A percentile compares a stretch with the other conserved stretches of the same genome.
Evolutionary conservation across 1,140 invertebrate species (phyloP).

Genomic region (Magallana angulata): DNA sequence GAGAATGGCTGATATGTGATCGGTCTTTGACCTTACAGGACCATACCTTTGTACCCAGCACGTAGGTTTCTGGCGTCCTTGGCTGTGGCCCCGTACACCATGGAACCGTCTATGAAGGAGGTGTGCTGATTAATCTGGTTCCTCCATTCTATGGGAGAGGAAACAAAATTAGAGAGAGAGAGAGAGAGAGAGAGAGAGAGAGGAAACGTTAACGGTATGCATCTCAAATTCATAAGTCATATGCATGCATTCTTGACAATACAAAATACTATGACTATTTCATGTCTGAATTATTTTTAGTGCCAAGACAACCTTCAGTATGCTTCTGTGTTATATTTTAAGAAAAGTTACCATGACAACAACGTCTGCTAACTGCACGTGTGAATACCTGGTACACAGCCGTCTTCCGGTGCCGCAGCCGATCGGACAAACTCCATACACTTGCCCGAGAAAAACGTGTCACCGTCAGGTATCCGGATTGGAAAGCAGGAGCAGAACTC

Average conservation of each 20-base stretch:
- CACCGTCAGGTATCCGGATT: slow-evolving; percentile 93
- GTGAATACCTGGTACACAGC: slow-evolving; percentile 47
- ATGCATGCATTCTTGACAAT: too few relatives aligned
- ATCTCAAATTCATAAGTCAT: too few relatives aligned
- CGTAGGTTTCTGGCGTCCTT: slow-evolving; percentile 83
- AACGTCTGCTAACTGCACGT: too few relatives aligned
- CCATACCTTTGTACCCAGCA: slow-evolving; percentile 45
- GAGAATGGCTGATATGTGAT: too few relatives aligned
- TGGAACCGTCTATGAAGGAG: slow-evolving; percentile 95
- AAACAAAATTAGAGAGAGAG: not conserved
- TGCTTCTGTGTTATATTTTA: too few relatives aligned
- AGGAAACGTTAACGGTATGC: too few relatives aligned
- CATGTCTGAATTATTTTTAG: too few relatives aligned
- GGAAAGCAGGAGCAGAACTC: slow-evolving; percentile 85
- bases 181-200: too few relatives aligned
- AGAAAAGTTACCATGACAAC: too few relatives aligned
- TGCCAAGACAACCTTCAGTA: too few relatives aligned
- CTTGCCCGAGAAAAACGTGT: slow-evolving; percentile 86
- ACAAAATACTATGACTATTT: too few relatives aligned
- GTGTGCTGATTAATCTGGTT: slow-evolving; percentile 98
- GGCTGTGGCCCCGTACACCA: slow-evolving; percentile 94
- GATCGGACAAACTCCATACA: slow-evolving; percentile 85
- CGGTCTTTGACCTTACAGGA: too few relatives aligned
- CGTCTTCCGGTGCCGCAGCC: slow-evolving; percentile 73
- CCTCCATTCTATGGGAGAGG: slow-evolving; percentile 74